Evolutionary conservation across 2,888 invertebrate species (phyloP), one percentile per base, ranked within the genome.

Genomic region (Mythimna albipuncta): DNA sequence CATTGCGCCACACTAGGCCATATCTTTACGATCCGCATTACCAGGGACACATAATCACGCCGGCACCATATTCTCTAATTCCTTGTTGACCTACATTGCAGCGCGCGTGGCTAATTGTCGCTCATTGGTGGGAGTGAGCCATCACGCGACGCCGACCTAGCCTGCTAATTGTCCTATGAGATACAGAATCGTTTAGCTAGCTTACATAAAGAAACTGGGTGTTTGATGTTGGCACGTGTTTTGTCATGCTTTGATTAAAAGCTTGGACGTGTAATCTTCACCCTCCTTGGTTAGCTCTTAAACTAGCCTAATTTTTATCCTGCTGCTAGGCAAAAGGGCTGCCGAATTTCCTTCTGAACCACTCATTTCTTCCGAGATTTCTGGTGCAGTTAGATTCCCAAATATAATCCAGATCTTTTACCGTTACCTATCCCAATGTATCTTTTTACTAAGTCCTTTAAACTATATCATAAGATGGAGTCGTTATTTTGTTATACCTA

Each of bases 31-130:
- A 54, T 52, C 38, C 26, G 21, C 64, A 63, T 79, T 72, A 79
- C 69, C 67, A 83, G 69, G 69, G 69, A 72, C 73, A 61, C 58
- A 70, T 76, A 79, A 71, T 67, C 75, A 78, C 79, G 85, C 70
- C 85, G 84, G 79, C 21, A 65, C 83, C 55, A 71, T 81, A 79
- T 82, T 81, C 85, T 91, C 87, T 92, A 93, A 88, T 80, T 91
- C 91, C 86, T 82, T 82, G 91, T 86, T 93, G 94, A 92, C 94
- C 94, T 85, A 94, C 86, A 89, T 91, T 83, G 83, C 55, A 70
- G 87, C 78, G 59, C 13, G 79, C 87, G 89, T 91, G 90, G 91
- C 85, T 93, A 93, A 94, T 94, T 93, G 93, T 79, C 75, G 71
- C 89, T 91, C 87, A 94, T 94, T 93, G 93, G 92, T 76, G 78